Percentiles rank a stretch among this genome's conserved stretches.
Evolutionary conservation across 2,888 invertebrate species (phyloP).

Genomic region (Sphaeridia pumilis): DNA sequence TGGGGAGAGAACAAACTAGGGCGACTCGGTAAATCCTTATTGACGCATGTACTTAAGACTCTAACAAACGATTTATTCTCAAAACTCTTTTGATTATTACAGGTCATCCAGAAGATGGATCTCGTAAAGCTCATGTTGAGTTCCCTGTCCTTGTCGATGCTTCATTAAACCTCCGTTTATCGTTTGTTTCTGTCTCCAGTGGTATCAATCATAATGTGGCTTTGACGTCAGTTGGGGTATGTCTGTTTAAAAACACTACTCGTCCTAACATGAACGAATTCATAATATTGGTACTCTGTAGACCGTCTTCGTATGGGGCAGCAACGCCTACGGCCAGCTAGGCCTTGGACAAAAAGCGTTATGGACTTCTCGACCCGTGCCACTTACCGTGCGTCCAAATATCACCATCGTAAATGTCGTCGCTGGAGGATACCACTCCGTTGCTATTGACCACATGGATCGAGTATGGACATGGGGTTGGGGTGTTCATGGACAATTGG

Average conservation of each 20-base stretch:
- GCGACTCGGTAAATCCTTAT: constrained; percentile 28
- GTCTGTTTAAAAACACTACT: no score
- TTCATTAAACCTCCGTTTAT: constrained; percentile 22
- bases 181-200: constrained; percentile 54
- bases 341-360: constrained; percentile 24
- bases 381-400: constrained; percentile 5
- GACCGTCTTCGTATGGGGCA: constrained; percentile 33
- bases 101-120: constrained; percentile 20
- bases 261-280: no score
- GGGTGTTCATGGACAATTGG: constrained; percentile 89
- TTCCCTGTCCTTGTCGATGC: constrained; percentile 24
- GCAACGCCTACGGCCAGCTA: constrained; percentile 31
- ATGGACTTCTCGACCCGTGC: constrained; percentile 20
- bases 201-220: constrained; percentile 76
- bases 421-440: constrained; percentile 35
- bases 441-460: constrained; percentile 35
- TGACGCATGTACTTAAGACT: no score
- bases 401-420: constrained; percentile 15
- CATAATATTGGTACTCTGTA: no score
- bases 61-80: no score
- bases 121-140: constrained; percentile 17
- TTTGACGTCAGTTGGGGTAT: constrained; percentile 78
- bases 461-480: constrained; percentile 86
- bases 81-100: no score
- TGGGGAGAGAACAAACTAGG: constrained; percentile 35